phyloP scores from a whole-genome alignment of 2,888 invertebrate species.

The Lepidochrysops patricia region DNA sequence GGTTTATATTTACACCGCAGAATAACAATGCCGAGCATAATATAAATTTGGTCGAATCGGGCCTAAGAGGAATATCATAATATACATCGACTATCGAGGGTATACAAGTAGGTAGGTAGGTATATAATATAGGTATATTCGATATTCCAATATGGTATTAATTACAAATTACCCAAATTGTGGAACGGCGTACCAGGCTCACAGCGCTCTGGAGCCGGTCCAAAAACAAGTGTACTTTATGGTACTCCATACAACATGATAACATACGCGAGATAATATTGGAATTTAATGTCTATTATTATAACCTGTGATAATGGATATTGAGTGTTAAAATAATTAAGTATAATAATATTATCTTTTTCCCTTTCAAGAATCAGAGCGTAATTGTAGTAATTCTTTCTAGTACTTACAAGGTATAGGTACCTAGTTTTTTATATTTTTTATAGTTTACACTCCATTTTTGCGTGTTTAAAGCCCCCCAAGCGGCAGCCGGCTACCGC shows the following conservation, averaged over 20 bases:
- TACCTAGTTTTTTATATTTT: too few relatives aligned
- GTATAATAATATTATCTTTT: not conserved
- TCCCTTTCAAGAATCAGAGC: too few relatives aligned
- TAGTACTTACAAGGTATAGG: too few relatives aligned
- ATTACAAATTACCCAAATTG: not conserved
- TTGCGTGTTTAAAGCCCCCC: too few relatives aligned
- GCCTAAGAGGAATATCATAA: too few relatives aligned
- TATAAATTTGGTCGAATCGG: too few relatives aligned
- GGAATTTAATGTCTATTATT: not conserved
- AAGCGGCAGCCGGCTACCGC: too few relatives aligned
- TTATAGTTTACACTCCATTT: too few relatives aligned
- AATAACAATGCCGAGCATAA: too few relatives aligned
- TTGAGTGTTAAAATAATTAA: not conserved
- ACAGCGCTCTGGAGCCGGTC: not conserved
- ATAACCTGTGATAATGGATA: not conserved
- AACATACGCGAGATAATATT: not conserved
- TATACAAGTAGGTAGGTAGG: not conserved
- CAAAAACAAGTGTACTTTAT: not conserved
- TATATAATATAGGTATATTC: not conserved
- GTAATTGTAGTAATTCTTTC: too few relatives aligned
- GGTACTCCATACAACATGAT: not conserved
- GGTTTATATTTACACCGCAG: too few relatives aligned
- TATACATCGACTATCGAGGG: too few relatives aligned
- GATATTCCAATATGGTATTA: not conserved
- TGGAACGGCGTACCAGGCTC: not conserved